Evolutionary conservation across 2,113 vertebrate genomes (phyloP), one percentile per base, ranked within the genome.

Genomic region (Phyllopteryx taeniolatus): DNA sequence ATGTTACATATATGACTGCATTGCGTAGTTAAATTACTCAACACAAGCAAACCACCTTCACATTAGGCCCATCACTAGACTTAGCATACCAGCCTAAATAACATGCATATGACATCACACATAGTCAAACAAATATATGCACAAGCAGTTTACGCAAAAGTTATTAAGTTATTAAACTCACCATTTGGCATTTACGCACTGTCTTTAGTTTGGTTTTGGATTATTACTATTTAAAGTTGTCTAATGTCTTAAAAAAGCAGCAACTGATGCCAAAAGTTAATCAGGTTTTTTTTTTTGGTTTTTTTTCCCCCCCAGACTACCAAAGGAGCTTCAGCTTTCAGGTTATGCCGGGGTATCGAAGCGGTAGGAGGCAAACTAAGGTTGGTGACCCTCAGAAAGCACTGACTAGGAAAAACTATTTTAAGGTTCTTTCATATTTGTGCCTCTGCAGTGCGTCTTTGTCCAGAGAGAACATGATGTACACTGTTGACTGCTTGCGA

Each of bases 301-400:
- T 35, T 61, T 53, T 78, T 84, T 84, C 84, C 81, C 27, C 27
- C 27, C 67, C 78, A 99, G 98, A 97, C 96, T 22, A 98, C 97
- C 66, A 99, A 99, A 91, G 98, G 98, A 88, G 96, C 95, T 1
- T 99, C 98, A 7, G 91, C 96, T 57, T 99, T 98, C 83, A 95
- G 90, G 90, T 97, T 99, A 85, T 96, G 95, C 67, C 95, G 93
- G 56, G 95, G 96, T 71, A 87, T 99, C 43, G 96, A 99, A 92
- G 95, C 95, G 64, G 94, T 98, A 71, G 98, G 97, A 73, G 96
- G 95, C 64, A 95, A 86, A 81, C 81, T 99, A 72, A 94, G 96
- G 98, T 99, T 73, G 88, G 94, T 93, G 74, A 78, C 5, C 1
- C 43, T 43, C 35, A 20, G 14, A 62, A 47, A 1, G 1, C 19